phyloP scores from a whole-genome alignment of 1,140 invertebrate genomes.

The Euborellia annulipes region DNA sequence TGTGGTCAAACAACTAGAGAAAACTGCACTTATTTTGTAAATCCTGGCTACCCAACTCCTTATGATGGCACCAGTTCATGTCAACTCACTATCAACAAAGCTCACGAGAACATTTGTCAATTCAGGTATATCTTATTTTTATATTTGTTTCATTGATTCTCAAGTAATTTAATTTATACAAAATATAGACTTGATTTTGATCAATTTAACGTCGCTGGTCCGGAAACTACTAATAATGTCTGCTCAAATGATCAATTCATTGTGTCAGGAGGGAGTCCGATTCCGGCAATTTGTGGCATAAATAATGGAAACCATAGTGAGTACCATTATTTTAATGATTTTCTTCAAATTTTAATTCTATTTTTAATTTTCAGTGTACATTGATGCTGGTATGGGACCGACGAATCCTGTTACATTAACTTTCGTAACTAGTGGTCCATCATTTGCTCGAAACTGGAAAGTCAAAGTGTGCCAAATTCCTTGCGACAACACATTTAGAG shows the following conservation, averaged over 20 bases:
- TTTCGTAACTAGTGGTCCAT: slow-evolving; percentile 56
- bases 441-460: slow-evolving; percentile 61
- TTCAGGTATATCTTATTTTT: slow-evolving; percentile 44
- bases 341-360: background rate
- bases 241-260: slow-evolving; percentile 74
- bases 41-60: slow-evolving; percentile 53
- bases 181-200: slow-evolving; percentile 71
- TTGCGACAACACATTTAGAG: slow-evolving; percentile 52
- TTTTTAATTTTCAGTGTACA: slow-evolving; percentile 50
- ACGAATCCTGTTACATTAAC: slow-evolving; percentile 60
- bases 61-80: slow-evolving; percentile 66
- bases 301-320: slow-evolving; percentile 76
- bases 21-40: slow-evolving; percentile 73
- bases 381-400: slow-evolving; percentile 56
- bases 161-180: too few species aligned
- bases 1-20: slow-evolving; percentile 58
- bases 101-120: slow-evolving; percentile 60
- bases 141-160: too few species aligned
- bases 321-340: slow-evolving; percentile 18
- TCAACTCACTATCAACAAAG: slow-evolving; percentile 62
- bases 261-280: slow-evolving; percentile 61
- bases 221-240: slow-evolving; percentile 53
- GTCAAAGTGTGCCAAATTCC: slow-evolving; percentile 62
- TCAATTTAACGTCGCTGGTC: slow-evolving; percentile 51
- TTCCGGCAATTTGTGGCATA: slow-evolving; percentile 62